These are phyloP conservation scores for Aplochiton taeniatus DNA, from an alignment of 2,797 vertebrate species.

Conservation along the genomic window DNA sequence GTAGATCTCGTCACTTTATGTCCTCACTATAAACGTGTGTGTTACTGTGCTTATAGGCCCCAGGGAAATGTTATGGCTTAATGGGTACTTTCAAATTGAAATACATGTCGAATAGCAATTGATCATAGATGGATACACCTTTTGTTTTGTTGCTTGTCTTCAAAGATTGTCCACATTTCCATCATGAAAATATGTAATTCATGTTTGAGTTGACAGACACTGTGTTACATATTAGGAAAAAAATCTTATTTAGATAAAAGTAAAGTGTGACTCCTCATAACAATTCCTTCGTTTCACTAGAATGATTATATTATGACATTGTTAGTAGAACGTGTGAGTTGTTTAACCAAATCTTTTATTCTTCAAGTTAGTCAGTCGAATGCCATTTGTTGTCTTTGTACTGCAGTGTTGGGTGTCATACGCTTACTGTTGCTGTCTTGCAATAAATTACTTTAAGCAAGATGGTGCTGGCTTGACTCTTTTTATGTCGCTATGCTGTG, in stretches of 20 bases:
- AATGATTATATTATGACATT: slow-evolving; percentile 75
- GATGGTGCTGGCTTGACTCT: slow-evolving; percentile 29
- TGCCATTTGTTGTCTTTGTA: slow-evolving; percentile 78
- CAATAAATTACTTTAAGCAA: slow-evolving; percentile 86
- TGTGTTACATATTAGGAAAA: slow-evolving; percentile 65
- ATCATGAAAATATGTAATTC: slow-evolving; percentile 41
- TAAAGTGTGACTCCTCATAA: slow-evolving; percentile 73
- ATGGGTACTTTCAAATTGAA: slow-evolving; percentile 32
- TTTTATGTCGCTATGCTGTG: not conserved
- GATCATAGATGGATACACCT: slow-evolving; percentile 18
- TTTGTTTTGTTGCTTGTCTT: slow-evolving; percentile 32
- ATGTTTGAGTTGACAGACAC: slow-evolving; percentile 56
- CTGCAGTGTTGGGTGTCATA: slow-evolving; percentile 82
- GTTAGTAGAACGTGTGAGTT: slow-evolving; percentile 76
- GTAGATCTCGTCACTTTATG: slow-evolving; percentile 74
- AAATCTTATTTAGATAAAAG: slow-evolving; percentile 75
- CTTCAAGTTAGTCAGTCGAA: slow-evolving; percentile 69
- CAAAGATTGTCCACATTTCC: slow-evolving; percentile 30
- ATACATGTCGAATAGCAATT: slow-evolving; percentile 17
- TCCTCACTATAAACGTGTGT: slow-evolving; percentile 67
- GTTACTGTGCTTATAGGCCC: slow-evolving; percentile 65
- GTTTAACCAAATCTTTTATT: slow-evolving; percentile 72
- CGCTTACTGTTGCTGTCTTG: slow-evolving; percentile 88
- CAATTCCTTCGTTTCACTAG: slow-evolving; percentile 76
- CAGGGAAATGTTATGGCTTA: slow-evolving; percentile 26